These are phyloP conservation scores for Lynx canadensis DNA, from an alignment of 2,113 vertebrate species.

Conservation along the genomic window DNA sequence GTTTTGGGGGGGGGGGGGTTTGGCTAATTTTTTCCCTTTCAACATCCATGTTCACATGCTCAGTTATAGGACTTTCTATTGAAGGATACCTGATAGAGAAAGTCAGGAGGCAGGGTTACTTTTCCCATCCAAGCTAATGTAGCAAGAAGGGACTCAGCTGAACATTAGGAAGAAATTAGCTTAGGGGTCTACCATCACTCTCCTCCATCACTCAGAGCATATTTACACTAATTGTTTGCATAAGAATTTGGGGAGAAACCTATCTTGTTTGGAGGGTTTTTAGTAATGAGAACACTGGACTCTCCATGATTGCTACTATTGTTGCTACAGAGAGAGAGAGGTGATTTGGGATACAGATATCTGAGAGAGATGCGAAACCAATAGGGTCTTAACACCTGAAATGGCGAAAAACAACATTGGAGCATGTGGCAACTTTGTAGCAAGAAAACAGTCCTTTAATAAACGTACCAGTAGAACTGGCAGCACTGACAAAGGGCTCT, in stretches of 20 bases:
- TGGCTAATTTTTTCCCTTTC: neutral
- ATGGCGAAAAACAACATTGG: too few species aligned
- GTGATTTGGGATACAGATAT: neutral
- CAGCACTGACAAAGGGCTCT: neutral
- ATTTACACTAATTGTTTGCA: neutral
- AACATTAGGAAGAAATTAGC: neutral
- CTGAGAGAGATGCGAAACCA: neutral
- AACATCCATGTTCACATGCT: neutral
- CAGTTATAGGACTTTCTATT: neutral
- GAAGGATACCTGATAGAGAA: neutral
- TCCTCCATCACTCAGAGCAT: neutral
- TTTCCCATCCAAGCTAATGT: neutral
- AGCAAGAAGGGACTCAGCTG: neutral
- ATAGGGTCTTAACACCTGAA: neutral
- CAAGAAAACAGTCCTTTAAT: neutral
- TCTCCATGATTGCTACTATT: neutral
- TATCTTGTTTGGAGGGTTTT: neutral
- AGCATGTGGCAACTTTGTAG: neutral
- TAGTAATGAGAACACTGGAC: neutral
- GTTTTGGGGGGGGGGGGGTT: rapidly evolving
- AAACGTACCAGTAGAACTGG: neutral
- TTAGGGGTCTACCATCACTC: neutral
- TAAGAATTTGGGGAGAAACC: neutral
- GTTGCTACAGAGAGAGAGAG: neutral
- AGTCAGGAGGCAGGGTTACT: neutral